These are phyloP conservation scores for Teinopalpus imperialis DNA, from an alignment of 2,888 invertebrate species.

Conservation along the genomic window DNA sequence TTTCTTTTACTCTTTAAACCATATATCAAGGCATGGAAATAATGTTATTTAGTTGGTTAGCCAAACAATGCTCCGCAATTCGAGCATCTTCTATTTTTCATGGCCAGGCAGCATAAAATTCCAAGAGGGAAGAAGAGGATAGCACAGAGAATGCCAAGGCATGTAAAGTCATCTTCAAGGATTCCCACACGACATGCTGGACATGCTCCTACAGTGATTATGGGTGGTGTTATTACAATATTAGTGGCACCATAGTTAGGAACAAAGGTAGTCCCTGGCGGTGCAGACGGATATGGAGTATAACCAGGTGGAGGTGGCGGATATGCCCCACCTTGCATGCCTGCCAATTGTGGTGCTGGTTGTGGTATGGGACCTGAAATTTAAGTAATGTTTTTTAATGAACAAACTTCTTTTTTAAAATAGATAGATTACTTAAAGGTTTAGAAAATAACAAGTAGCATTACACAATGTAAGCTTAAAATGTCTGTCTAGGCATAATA, in stretches of 20 bases:
- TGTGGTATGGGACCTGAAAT: constrained; percentile 43
- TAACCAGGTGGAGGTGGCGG: constrained; percentile 82
- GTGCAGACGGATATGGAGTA: constrained; percentile 65
- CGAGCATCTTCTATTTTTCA: constrained; percentile 92
- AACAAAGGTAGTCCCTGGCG: constrained; percentile 69
- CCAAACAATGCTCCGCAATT: constrained; percentile 94
- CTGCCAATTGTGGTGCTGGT: constrained; percentile 24
- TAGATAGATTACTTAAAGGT: too few species aligned
- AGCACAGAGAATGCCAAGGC: constrained; percentile 91
- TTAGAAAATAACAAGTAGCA: too few species aligned
- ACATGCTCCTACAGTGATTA: constrained; percentile 92
- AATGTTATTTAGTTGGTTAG: constrained; percentile 46
- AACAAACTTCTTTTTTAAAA: too few species aligned
- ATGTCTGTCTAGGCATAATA: too few species aligned
- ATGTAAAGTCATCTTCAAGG: constrained; percentile 93
- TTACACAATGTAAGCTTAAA: too few species aligned
- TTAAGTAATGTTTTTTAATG: background rate
- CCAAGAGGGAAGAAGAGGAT: constrained; percentile 94
- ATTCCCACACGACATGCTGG: constrained; percentile 94
- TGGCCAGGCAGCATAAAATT: constrained; percentile 91
- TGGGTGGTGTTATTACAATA: constrained; percentile 87
- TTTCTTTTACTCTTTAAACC: constrained; percentile 1
- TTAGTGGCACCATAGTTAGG: constrained; percentile 84
- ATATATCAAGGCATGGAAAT: background rate
- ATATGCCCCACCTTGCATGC: constrained; percentile 43